Base-by-base conservation (phyloP, 1,140 invertebrate species). In the Argopecten irradians region DNA sequence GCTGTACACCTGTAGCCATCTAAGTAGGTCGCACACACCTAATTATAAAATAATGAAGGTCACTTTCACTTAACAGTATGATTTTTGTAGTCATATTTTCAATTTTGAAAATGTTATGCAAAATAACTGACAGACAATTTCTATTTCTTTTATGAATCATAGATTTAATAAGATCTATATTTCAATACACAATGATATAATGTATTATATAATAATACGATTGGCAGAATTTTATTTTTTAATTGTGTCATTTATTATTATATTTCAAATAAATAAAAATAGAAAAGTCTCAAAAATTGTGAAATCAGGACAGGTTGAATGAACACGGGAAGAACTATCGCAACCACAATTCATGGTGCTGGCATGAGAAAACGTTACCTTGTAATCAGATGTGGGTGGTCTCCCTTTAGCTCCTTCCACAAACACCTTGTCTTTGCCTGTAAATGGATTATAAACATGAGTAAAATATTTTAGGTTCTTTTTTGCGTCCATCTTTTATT, bases 331-430 rank as follows among this genome's bases (percentile, higher is more conserved):
- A n/a, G n/a, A n/a, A n/a, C n/a, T n/a, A n/a, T n/a, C n/a, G n/a
- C n/a, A n/a, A n/a, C n/a, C n/a, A n/a, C n/a, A n/a, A n/a, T n/a
- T n/a, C n/a, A n/a, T n/a, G n/a, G n/a, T n/a, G n/a, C n/a, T n/a
- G n/a, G n/a, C n/a, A n/a, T n/a, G n/a, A n/a, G n/a, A n/a, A 32
- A 33, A 41, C 1, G 90, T 91, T 46, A 96, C 95, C 94, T 96
- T 96, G 90, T 96, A 96, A 32, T 93, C 91, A 34, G 94, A 88
- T 36, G 96, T 95, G 16, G 96, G 95, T 13, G 95, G 93, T 86
- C 93, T 94, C 8, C 96, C 96, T 89, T 93, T 94, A 7, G 95
- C 96, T 33, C 96, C 96, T 46, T 91, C 91, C 7, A 96, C 96
- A 90, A 92, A 86, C 34, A 96, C 96, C 84, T 55, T 55, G 43